These are phyloP conservation scores for Dolichallabes microphthalmus DNA, from an alignment of 2,113 vertebrate species.

Conservation along the genomic window DNA sequence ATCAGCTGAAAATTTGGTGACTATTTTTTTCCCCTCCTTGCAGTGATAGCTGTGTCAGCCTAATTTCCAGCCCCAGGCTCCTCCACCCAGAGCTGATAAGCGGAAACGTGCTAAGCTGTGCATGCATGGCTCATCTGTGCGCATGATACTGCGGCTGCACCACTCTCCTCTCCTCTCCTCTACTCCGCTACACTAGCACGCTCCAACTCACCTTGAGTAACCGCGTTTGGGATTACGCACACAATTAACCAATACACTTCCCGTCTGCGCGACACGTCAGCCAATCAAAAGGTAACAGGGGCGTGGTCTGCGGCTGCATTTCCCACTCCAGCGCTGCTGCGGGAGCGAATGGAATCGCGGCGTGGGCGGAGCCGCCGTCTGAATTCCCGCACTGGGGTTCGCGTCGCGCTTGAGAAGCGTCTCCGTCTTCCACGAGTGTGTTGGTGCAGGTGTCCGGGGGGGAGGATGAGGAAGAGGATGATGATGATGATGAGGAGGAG, in stretches of 20 bases:
- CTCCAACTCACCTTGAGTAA: conserved; percentile 95
- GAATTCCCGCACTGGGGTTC: conserved; percentile 82
- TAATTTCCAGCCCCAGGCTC: background rate
- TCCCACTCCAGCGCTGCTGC: conserved; percentile 40
- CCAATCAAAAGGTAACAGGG: conserved; percentile 63
- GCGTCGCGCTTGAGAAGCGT: conserved; percentile 75
- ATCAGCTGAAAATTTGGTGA: conserved; percentile 20
- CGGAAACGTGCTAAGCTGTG: conserved; percentile 64
- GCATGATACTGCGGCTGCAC: conserved; percentile 97
- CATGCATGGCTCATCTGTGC: conserved; percentile 78
- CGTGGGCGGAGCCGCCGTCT: conserved; percentile 69
- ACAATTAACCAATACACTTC: conserved; percentile 75
- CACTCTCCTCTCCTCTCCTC: background rate
- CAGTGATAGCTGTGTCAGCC: background rate
- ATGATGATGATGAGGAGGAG: conserved; percentile 56
- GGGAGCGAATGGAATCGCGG: conserved; percentile 60
- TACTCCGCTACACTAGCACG: conserved; percentile 72
- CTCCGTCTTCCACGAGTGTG: conserved; percentile 75
- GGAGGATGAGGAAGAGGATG: conserved; percentile 36
- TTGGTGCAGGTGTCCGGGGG: conserved; percentile 74
- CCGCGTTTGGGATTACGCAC: conserved; percentile 63
- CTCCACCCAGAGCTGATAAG: conserved; percentile 36
- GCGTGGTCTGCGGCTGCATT: conserved; percentile 70
- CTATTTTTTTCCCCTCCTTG: too few relatives aligned
- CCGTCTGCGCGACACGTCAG: conserved; percentile 49